Conservation (phyloP, 2,888 invertebrate genomes). For the Pammene aurita region DNA sequence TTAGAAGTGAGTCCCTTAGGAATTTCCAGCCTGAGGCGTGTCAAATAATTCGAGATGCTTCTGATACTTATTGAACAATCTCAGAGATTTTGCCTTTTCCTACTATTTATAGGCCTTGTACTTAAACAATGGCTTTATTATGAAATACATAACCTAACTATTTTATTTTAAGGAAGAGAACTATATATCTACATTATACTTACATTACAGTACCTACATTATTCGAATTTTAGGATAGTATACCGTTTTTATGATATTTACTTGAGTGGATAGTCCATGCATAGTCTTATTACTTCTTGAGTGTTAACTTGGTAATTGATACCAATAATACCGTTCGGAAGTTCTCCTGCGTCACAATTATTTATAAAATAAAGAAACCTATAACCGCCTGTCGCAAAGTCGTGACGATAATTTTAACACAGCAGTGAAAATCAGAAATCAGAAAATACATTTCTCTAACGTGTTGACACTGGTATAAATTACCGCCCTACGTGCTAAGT, state of each 20-base stretch:
- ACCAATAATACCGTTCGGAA: no score
- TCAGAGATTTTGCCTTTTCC: background rate
- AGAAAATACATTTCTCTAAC: constrained; percentile 23
- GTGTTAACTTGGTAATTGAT: no score
- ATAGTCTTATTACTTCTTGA: no score
- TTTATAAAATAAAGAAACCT: constrained; percentile 13
- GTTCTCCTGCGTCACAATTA: background rate
- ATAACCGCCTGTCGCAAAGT: constrained; percentile 9
- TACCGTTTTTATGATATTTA: no score
- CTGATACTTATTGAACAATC: background rate
- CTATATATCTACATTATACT: no score
- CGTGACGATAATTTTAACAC: constrained; percentile 27
- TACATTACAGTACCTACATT: no score
- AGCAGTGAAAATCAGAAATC: constrained; percentile 29
- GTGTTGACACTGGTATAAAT: constrained; percentile 35
- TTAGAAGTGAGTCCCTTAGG: background rate
- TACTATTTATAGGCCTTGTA: no score
- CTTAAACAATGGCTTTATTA: no score
- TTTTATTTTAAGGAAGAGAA: no score
- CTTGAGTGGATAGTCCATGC: no score
- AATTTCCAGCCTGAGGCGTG: background rate
- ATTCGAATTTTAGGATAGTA: no score
- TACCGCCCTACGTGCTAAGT: background rate
- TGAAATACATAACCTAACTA: no score
- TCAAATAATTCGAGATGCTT: background rate